These are phyloP conservation scores for Notospermus geniculatus DNA, from an alignment of 1,140 invertebrate species.

Conservation along the genomic window DNA sequence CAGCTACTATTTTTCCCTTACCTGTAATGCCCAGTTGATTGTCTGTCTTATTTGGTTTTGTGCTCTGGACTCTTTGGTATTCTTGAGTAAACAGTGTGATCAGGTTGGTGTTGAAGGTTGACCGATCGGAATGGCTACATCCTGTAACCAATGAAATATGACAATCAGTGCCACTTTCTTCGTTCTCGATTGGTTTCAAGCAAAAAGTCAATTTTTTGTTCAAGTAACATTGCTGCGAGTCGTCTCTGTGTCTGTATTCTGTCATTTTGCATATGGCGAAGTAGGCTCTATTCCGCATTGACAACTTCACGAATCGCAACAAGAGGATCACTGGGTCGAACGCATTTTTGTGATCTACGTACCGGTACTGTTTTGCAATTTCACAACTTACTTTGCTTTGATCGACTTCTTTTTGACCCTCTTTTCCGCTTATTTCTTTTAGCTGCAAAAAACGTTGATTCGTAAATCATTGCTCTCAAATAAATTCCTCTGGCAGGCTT, in stretches of 20 bases:
- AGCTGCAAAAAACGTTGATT: not conserved
- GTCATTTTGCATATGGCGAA: not conserved
- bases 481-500: too few species aligned
- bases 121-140: slow-evolving; percentile 72
- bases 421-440: slow-evolving; percentile 5
- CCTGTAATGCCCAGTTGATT: slow-evolving; percentile 4
- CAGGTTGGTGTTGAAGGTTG: slow-evolving; percentile 76
- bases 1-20: too few species aligned
- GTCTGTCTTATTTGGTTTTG: not conserved
- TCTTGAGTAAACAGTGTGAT: slow-evolving; percentile 80
- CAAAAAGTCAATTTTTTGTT: too few species aligned
- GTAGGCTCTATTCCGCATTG: not conserved
- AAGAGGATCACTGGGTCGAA: too few species aligned
- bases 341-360: too few species aligned
- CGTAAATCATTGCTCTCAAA: too few species aligned
- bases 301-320: not conserved
- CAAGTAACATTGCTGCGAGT: too few species aligned
- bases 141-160: slow-evolving; percentile 35
- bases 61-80: slow-evolving; percentile 51
- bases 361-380: not conserved
- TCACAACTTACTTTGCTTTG: not conserved
- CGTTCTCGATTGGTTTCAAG: not conserved
- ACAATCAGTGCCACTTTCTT: not conserved
- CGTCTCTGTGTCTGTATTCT: too few species aligned
- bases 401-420: not conserved